Evolutionary conservation across 1,140 invertebrate species (phyloP), one percentile per base, ranked within the genome.

Genomic region (Microvelia longipes): DNA sequence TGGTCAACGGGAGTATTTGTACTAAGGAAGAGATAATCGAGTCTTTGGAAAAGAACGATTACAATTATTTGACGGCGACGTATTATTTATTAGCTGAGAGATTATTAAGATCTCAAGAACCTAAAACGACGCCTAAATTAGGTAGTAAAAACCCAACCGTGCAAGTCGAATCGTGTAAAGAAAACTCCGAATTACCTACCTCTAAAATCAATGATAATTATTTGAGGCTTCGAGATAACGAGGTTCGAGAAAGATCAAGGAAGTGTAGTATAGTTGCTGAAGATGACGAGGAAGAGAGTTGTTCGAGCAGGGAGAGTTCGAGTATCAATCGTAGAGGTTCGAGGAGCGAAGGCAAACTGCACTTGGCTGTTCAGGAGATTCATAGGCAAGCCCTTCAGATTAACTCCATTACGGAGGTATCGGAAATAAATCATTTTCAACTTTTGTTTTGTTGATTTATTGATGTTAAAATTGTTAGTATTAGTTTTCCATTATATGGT

Each of bases 21-120:
- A 88, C 89, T 63, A 93, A 95, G 81, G 94, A 97, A 78, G 89
- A 96, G 80, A 96, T 97, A 74, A 79, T 92, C 73, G 90, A 94
- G 74, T 90, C 93, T 69, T 81, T 98, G 72, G 93, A 98, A 77
- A 92, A 90, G 78, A 94, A 98, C 82, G 92, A 95, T 77, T 99
- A 99, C 81, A 96, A 97, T 81, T 94, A 98, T 80, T 91, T 99
- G 74, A 98, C 96, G 29, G 97, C 97, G 28, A 99, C 96, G 29
- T 99, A 98, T 82, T 99, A 94, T 82, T 82, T 99, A 74, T 82
- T 99, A 72, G 96, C 95, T 27, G 97, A 99, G 82, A 82, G 94
- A 71, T 93, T 95, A 79, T 81, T 97, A 27, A 85, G 86, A 77
- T 84, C 88, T 63, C 86, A 90, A 69, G 79, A 86, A 27, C 85